A percentile compares a stretch with the other conserved stretches of the same genome.
Evolutionary conservation across 2,113 vertebrate species (phyloP).

Genomic region (Kryptolebias marmoratus): DNA sequence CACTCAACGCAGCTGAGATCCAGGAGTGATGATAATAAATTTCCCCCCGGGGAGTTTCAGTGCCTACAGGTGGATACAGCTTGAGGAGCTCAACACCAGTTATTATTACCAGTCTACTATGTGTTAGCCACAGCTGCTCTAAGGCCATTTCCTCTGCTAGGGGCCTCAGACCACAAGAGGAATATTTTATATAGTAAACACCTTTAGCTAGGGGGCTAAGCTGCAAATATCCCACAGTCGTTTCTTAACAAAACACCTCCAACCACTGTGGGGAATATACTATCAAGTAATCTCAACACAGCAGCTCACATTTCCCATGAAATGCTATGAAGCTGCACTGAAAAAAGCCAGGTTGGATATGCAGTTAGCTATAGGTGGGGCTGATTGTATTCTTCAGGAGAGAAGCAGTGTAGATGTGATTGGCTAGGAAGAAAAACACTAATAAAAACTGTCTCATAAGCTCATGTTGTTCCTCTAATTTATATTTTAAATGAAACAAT

Average conservation of each 20-base stretch:
- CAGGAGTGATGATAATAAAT: conserved; percentile 45
- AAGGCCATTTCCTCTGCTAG: conserved; percentile 32
- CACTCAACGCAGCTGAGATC: conserved; percentile 29
- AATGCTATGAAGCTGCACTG: conserved; percentile 11
- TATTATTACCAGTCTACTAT: conserved; percentile 28
- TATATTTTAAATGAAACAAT: conserved; percentile 9
- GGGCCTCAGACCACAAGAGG: conserved; percentile 21
- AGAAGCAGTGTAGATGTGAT: conserved; percentile 42
- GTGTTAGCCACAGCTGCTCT: conserved; percentile 39
- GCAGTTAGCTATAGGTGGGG: conserved; percentile 9
- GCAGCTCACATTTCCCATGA: conserved; percentile 4
- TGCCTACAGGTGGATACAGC: conserved; percentile 45
- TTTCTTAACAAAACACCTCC: conserved; percentile 32
- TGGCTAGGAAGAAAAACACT: conserved; percentile 34
- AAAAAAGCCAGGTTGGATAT: conserved; percentile 7
- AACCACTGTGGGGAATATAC: conserved; percentile 3
- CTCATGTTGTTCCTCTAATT: conserved; percentile 24
- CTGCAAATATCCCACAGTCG: conserved; percentile 7
- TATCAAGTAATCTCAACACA: conserved; percentile 3
- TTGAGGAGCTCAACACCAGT: conserved; percentile 21
- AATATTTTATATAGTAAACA: conserved; percentile 37
- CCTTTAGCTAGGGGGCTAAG: background rate
- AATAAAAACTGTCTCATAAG: conserved; percentile 23
- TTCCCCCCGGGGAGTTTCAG: conserved; percentile 25
- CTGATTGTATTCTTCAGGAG: conserved; percentile 16